phyloP scores from a whole-genome alignment of 1,140 invertebrate genomes.

The Drosophila elegans region DNA sequence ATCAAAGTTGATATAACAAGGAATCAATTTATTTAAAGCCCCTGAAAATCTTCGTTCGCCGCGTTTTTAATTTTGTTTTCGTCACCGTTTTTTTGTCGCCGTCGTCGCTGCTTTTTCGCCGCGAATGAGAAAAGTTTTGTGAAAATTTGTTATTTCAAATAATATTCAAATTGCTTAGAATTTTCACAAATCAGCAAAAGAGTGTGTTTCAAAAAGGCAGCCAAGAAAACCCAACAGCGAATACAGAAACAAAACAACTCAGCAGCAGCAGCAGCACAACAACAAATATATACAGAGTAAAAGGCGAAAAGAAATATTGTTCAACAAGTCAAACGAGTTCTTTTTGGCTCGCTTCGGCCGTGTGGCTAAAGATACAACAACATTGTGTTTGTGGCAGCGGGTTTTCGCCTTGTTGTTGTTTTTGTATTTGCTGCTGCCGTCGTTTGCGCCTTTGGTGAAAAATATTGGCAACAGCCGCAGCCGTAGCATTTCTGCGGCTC shows the following conservation, averaged over 20 bases:
- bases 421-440: conserved; percentile 39
- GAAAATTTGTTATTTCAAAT: conserved; percentile 32
- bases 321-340: conserved; percentile 84
- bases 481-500: conserved; percentile 29
- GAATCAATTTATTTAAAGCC: conserved; percentile 19
- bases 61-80: conserved; percentile 70
- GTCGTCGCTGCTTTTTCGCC: conserved; percentile 33
- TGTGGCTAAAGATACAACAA: conserved; percentile 63
- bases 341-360: conserved; percentile 82
- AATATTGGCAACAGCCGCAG: conserved; percentile 73
- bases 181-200: conserved; percentile 31
- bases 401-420: conserved; percentile 52
- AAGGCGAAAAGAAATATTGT: conserved; percentile 77
- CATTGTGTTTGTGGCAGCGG: conserved; percentile 65
- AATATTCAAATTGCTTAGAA: conserved; percentile 41
- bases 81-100: conserved; percentile 25
- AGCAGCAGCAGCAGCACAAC: conserved; percentile 62
- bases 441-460: conserved; percentile 76
- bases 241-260: conserved; percentile 53
- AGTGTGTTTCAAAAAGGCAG: conserved; percentile 11
- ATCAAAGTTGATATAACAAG: conserved; percentile 4
- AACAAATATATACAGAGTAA: conserved; percentile 43
- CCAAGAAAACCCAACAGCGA: conserved; percentile 40
- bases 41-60: conserved; percentile 35
- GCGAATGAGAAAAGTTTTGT: conserved; percentile 31